phyloP scores from a whole-genome alignment of 2,113 vertebrate species.

The Empidonax alnorum region DNA sequence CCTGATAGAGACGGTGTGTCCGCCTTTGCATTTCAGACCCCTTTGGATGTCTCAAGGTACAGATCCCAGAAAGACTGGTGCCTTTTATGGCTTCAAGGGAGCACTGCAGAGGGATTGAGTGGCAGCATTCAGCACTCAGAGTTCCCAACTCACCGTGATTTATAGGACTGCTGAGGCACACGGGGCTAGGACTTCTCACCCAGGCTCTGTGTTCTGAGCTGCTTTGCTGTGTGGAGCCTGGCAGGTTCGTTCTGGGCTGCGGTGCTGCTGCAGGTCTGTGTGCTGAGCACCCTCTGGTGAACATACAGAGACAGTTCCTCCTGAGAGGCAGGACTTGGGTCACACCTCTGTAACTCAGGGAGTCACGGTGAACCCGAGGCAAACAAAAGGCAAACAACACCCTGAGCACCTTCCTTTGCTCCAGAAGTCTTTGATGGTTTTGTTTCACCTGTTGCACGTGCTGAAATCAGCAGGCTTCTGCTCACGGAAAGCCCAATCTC shows the following conservation, averaged over 20 bases:
- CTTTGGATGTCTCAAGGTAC: not conserved
- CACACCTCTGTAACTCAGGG: not conserved
- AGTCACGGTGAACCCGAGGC: not conserved
- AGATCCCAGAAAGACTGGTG: not conserved
- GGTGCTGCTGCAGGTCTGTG: rapidly evolving
- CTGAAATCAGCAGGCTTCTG: not conserved
- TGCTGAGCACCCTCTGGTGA: not conserved
- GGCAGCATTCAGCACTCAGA: not conserved
- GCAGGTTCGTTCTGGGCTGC: not conserved
- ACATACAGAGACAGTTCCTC: not conserved
- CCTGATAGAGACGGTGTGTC: not conserved
- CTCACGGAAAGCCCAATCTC: not conserved
- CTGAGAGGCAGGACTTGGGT: not conserved
- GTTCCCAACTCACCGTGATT: not conserved
- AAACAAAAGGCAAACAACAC: not conserved
- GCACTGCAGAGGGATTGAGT: not conserved
- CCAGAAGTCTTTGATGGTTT: not conserved
- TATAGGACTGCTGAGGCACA: not conserved
- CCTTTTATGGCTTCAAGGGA: not conserved
- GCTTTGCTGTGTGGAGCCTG: not conserved
- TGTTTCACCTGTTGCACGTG: not conserved
- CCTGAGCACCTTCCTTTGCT: not conserved
- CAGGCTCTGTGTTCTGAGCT: not conserved
- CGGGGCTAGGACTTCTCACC: not conserved
- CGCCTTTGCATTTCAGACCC: not conserved